Conservation (phyloP, 2,888 invertebrate genomes). For the Cataglyphis altisquamis region DNA sequence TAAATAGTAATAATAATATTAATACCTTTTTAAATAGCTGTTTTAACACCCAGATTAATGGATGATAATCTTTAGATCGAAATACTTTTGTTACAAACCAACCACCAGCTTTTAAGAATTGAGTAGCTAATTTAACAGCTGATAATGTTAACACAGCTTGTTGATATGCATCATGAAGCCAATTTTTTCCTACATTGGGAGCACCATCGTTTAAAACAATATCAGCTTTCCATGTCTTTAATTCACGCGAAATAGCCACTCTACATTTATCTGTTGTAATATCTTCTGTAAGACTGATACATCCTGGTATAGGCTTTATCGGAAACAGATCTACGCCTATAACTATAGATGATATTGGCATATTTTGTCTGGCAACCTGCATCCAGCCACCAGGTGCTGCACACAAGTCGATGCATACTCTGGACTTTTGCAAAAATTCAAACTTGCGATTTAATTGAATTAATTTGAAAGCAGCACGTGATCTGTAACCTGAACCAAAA, state of each 20-base stretch:
- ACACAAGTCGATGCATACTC: slow-evolving; percentile 99
- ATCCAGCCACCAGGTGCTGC: slow-evolving; percentile 99
- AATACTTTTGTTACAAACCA: slow-evolving; percentile 99
- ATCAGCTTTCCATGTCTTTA: slow-evolving; percentile 99
- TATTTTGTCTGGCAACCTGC: slow-evolving; percentile 99
- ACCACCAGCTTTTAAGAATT: slow-evolving; percentile 95
- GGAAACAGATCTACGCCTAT: slow-evolving; percentile 98
- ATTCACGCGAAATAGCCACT: slow-evolving; percentile 92
- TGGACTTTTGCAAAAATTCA: slow-evolving; percentile 97
- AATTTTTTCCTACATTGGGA: slow-evolving; percentile 98
- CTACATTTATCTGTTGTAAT: slow-evolving; percentile 98
- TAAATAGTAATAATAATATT: not conserved
- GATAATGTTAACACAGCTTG: slow-evolving; percentile 97
- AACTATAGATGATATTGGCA: slow-evolving; percentile 98
- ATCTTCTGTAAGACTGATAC: slow-evolving; percentile 96
- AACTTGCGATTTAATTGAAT: slow-evolving; percentile 99
- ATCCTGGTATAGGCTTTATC: slow-evolving; percentile 96
- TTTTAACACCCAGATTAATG: slow-evolving; percentile 97
- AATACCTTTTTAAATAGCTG: slow-evolving; percentile 96
- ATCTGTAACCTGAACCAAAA: slow-evolving; percentile 92
- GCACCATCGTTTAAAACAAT: slow-evolving; percentile 99
- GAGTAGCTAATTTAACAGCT: slow-evolving; percentile 96
- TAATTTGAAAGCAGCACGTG: slow-evolving; percentile 99
- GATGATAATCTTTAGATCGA: slow-evolving; percentile 98
- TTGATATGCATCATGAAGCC: slow-evolving; percentile 98